These are phyloP conservation scores for Habrosyne pyritoides DNA, from an alignment of 2,888 invertebrate species.

Conservation along the genomic window DNA sequence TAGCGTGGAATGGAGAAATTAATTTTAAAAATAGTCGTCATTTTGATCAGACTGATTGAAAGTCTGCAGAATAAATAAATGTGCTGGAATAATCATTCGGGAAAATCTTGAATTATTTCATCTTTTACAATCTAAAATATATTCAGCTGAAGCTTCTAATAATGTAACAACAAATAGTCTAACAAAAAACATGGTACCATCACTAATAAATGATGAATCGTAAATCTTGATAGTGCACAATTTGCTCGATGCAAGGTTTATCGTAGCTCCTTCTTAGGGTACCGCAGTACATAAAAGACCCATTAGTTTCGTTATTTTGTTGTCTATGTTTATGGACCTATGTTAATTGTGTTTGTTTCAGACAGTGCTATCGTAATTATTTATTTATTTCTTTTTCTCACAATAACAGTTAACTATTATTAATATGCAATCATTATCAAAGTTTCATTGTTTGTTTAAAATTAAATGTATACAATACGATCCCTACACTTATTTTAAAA, in stretches of 20 bases:
- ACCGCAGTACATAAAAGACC: background rate
- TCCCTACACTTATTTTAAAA: too few species aligned
- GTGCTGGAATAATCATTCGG: background rate
- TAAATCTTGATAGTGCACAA: constrained; percentile 18
- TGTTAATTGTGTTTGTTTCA: too few species aligned
- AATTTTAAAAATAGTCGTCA: background rate
- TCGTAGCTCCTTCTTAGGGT: constrained; percentile 12
- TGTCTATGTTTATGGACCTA: too few species aligned
- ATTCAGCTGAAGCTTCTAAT: background rate
- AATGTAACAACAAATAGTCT: background rate
- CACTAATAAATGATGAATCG: constrained; percentile 14
- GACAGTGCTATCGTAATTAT: too few species aligned
- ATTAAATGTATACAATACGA: too few species aligned
- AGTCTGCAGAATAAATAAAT: background rate
- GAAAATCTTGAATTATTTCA: background rate
- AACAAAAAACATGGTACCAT: background rate
- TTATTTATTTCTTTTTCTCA: too few species aligned
- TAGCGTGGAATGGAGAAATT: too few species aligned
- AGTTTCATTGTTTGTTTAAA: too few species aligned
- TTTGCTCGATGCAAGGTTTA: constrained; percentile 15
- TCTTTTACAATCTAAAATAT: background rate
- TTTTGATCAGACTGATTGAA: background rate
- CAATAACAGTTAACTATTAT: too few species aligned
- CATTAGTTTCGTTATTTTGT: background rate
- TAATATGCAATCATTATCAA: too few species aligned